Base-by-base conservation (phyloP, 2,113 vertebrate species). In the Tricholaema leucomelas region DNA sequence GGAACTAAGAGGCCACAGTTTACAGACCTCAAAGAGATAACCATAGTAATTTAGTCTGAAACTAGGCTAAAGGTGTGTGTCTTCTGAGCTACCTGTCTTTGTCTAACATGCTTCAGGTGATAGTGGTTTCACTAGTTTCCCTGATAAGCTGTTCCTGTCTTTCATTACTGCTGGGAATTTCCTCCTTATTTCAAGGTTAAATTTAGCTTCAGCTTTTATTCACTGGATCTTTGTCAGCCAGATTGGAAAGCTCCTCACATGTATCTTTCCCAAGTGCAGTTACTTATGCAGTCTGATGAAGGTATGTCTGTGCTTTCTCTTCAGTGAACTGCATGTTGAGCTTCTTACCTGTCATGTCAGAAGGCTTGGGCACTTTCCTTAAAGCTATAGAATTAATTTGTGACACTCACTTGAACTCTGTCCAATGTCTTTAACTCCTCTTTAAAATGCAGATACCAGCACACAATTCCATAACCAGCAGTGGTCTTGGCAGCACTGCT, bases 371-470 rank as follows among this genome's bases (percentile, higher is more conserved):
- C 10, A 55, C 73, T 70, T 91, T 77, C 90, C 40, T 61, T 75
- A 75, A 88, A 93, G 66, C 67, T 59, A 58, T 66, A 72, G 58
- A 94, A 79, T 48, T 86, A 25, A 72, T 86, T 88, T 91, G 50
- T 87, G 54, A 69, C n/a, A 21, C 58, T 93, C 54, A 48, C 66
- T 94, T 92, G 91, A 93, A 84, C 78, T 91, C 81, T 79, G 81
- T 88, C 84, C 74, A 85, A 13, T 65, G 27, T 59, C 87, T 93
- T 87, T 66, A 93, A 92, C 86, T 92, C 74, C 78, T 93, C 63
- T 94, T 90, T 81, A 93, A 89, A 96, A 95, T 65, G 71, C 58
- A 75, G 75, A 94, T 46, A 73, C 50, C 21, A 60, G 59, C 71
- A 70, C 36, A 89, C 64, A 67, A 85, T 87, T 93, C 71, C 63